Conservation (phyloP, 2,888 invertebrate genomes). For the Cheilosia urbana region DNA sequence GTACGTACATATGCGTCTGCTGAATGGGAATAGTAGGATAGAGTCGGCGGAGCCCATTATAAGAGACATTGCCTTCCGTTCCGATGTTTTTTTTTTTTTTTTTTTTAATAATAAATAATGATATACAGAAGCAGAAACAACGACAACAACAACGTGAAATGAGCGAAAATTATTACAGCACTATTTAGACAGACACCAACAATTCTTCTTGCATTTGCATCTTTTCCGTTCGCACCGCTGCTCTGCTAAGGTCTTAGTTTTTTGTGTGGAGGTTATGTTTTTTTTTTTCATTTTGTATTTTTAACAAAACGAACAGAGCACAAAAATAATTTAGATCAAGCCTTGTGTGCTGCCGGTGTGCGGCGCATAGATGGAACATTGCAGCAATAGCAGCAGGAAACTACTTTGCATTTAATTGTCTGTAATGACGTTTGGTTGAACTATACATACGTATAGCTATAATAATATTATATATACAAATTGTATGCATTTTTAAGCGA, state of each 20-base stretch:
- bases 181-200: constrained; percentile 68
- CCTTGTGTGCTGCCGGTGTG: constrained; percentile 44
- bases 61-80: constrained; percentile 71
- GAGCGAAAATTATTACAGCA: constrained; percentile 72
- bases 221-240: constrained; percentile 63
- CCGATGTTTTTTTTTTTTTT: constrained; percentile 66
- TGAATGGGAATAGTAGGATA: constrained; percentile 43
- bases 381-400: constrained; percentile 81
- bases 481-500: constrained; percentile 59
- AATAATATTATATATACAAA: constrained; percentile 32
- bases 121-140: constrained; percentile 71
- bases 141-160: constrained; percentile 62
- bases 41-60: constrained; percentile 55
- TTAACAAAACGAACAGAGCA: constrained; percentile 66
- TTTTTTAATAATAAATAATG: constrained; percentile 74
- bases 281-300: constrained; percentile 40
- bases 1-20: constrained; percentile 20
- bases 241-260: constrained; percentile 55
- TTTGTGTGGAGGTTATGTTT: constrained; percentile 54
- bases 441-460: constrained; percentile 30
- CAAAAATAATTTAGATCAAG: constrained; percentile 73
- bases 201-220: constrained; percentile 73
- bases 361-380: constrained; percentile 57
- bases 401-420: constrained; percentile 84
- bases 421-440: constrained; percentile 82